A percentile compares a stretch with the other conserved stretches of the same genome.
Evolutionary conservation across 2,797 vertebrate genomes (phyloP).

Genomic region (Rhinogobio ventralis): DNA sequence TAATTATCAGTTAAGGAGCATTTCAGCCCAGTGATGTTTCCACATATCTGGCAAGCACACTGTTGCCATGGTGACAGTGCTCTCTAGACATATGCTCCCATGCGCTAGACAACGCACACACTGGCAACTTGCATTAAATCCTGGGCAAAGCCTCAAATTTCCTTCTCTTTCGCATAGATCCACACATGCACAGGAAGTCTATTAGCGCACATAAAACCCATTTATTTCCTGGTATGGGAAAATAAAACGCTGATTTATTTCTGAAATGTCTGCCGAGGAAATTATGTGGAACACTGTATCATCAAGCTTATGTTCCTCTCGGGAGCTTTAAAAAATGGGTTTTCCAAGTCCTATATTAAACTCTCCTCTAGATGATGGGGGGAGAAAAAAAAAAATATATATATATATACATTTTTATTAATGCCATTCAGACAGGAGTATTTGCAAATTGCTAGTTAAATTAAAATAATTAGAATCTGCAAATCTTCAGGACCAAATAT

Average conservation of each 20-base stretch:
- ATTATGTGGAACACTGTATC: conserved; percentile 26
- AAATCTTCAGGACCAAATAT: not conserved
- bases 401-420: not conserved
- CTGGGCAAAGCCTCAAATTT: conserved; percentile 41
- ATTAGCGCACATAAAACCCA: not conserved
- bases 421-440: not conserved
- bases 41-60: conserved; percentile 64
- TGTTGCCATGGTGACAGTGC: conserved; percentile 75
- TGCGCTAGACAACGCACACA: conserved; percentile 47
- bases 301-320: conserved; percentile 36
- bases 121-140: conserved; percentile 52
- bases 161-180: conserved; percentile 18
- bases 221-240: conserved; percentile 27
- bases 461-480: not conserved
- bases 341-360: conserved; percentile 23
- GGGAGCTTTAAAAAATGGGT: conserved; percentile 36
- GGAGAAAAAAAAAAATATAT: not conserved
- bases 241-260: conserved; percentile 53
- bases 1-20: conserved; percentile 27
- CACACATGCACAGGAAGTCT: conserved; percentile 31
- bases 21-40: conserved; percentile 54
- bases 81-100: conserved; percentile 73
- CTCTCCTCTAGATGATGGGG: not conserved
- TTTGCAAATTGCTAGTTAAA: not conserved
- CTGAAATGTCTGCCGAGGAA: conserved; percentile 39